Evolutionary conservation across 2,113 vertebrate species (phyloP).

Genomic region (Campylomormyrus numenius): DNA sequence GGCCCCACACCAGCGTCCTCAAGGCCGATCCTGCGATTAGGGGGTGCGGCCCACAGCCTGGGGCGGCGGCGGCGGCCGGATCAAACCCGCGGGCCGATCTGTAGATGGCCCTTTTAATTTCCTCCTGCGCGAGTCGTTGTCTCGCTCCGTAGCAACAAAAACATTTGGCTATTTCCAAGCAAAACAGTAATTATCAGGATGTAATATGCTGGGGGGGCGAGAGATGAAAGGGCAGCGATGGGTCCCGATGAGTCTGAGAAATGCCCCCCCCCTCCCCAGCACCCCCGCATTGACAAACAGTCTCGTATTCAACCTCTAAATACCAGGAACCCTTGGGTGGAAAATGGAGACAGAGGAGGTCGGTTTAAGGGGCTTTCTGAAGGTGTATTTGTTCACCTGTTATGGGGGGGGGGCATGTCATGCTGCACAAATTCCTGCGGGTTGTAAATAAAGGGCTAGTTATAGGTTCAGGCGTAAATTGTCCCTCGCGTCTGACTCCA

Average conservation of each 20-base stretch:
- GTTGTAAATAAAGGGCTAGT: conserved; percentile 19
- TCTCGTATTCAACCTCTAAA: conserved; percentile 29
- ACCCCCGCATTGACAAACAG: conserved; percentile 33
- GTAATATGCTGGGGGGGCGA: conserved; percentile 28
- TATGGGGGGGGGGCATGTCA: background rate
- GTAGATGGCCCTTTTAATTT: background rate
- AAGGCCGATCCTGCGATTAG: background rate
- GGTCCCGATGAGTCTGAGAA: conserved; percentile 42
- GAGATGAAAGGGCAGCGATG: conserved; percentile 29
- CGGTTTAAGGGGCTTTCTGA: background rate
- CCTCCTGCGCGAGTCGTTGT: background rate
- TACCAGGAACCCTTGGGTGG: conserved; percentile 19
- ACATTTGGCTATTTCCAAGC: conserved; percentile 45
- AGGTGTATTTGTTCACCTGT: conserved; percentile 24
- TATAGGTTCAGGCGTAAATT: background rate
- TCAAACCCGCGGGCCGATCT: background rate
- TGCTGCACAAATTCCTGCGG: background rate
- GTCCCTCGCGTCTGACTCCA: conserved; percentile 14
- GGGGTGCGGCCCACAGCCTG: background rate
- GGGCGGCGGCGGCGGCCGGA: background rate
- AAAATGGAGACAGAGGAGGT: background rate
- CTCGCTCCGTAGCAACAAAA: conserved; percentile 29
- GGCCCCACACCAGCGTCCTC: background rate
- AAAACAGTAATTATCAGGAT: conserved; percentile 34
- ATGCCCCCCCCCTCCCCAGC: conserved; percentile 24